Conservation (phyloP, 1,140 invertebrate species). For the Neocloeon triangulifer region DNA sequence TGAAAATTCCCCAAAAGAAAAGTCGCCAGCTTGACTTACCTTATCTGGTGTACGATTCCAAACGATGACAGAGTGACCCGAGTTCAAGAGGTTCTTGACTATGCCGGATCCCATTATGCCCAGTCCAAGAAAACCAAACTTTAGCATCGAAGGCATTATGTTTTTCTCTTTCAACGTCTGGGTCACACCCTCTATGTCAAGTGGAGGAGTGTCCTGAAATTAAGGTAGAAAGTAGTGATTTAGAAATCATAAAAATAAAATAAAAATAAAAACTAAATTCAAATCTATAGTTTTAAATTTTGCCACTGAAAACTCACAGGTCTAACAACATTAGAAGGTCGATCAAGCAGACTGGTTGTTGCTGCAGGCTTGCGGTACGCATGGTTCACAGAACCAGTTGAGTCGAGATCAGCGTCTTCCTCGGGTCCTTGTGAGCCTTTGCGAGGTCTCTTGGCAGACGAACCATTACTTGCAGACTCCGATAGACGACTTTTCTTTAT, state of each 20-base stretch:
- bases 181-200: slow-evolving; percentile 55
- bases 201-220: slow-evolving; percentile 38
- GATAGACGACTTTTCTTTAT: slow-evolving; percentile 1
- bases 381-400: slow-evolving; percentile 19
- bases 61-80: slow-evolving; percentile 77
- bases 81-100: slow-evolving; percentile 84
- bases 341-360: slow-evolving; percentile 30
- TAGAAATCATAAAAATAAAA: not conserved
- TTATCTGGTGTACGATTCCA: slow-evolving; percentile 86
- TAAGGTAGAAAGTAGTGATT: slow-evolving; percentile 3
- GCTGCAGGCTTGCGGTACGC: slow-evolving; percentile 29
- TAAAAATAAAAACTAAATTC: not conserved
- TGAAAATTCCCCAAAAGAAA: not conserved
- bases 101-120: slow-evolving; percentile 93
- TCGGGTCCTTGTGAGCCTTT: slow-evolving; percentile 2
- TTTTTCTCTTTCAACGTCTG: slow-evolving; percentile 65
- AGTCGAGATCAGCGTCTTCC: not conserved
- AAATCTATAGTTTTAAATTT: not conserved
- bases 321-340: slow-evolving; percentile 37
- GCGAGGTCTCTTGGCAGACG: slow-evolving; percentile 4
- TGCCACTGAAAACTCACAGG: slow-evolving; percentile 28
- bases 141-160: slow-evolving; percentile 63
- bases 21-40: slow-evolving; percentile 29
- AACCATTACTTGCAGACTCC: not conserved
- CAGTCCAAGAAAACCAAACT: slow-evolving; percentile 85